Evolutionary conservation across 2,888 invertebrate species (phyloP), one percentile per base, ranked within the genome.

Genomic region (Dendrolimus houi): DNA sequence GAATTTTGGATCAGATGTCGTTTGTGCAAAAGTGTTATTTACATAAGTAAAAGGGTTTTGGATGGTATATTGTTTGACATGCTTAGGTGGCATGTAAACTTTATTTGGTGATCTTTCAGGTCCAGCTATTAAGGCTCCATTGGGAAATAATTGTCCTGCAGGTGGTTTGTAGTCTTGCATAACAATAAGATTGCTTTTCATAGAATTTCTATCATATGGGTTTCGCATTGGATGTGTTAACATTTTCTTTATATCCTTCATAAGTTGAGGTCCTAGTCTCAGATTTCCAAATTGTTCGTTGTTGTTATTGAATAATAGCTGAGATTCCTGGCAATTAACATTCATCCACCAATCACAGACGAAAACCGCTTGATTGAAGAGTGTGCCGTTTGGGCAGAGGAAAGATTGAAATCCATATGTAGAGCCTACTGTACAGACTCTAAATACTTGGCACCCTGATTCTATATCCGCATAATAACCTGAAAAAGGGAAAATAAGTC

Each of bases 271-370:
- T 12, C 92, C 92, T 55, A 92, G 66, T 69, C 86, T 85, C 17
- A 92, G 75, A 59, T 85, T 88, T 57, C 75, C 88, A 41, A 87
- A 86, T 62, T 87, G 86, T 53, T 90, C 82, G 54, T 89, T 90
- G 60, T 85, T 84, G 41, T 71, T 76, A 60, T 82, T 87, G 62
- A 86, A 84, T 7, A 77, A 66, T 59, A 84, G 78, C 59, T 81
- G 78, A 2, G 92, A 86, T 41, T 85, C 74, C 52, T 86, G 80
- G 65, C 94, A 94, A 63, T 93, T 89, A 0, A 94, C 94, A 66
- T 93, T 93, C 83, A 91, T 93, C 94, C 94, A 94, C 94, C 94
- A 94, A 68, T 93, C 93, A 66, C 94, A 94, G 2, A 93, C 93
- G 59, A 93, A 87, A 2, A 93, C 87, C 55, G 92, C 92, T 78